phyloP scores from a whole-genome alignment of 2,888 invertebrate species.

The Eupeodes latifasciatus region DNA sequence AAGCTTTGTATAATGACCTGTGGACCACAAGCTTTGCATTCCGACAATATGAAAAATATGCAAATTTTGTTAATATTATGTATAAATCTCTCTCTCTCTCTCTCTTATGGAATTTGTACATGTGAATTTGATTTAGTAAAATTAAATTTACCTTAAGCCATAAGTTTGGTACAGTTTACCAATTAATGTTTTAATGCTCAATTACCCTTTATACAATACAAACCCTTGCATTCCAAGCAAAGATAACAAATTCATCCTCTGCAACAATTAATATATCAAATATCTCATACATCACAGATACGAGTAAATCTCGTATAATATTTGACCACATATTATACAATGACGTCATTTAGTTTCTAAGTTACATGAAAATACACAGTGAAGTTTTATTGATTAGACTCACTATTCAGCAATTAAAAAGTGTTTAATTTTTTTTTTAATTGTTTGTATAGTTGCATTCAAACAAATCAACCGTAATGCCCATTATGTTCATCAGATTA shows the following conservation, averaged over 20 bases:
- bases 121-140: neutral
- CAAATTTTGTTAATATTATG: neutral
- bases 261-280: slow-evolving; percentile 51
- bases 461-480: too few species aligned
- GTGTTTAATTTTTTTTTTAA: neutral
- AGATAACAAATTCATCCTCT: slow-evolving; percentile 48
- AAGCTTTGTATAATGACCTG: neutral
- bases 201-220: slow-evolving; percentile 23
- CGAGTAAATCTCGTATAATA: slow-evolving; percentile 2
- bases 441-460: too few species aligned
- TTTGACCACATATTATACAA: slow-evolving; percentile 38
- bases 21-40: neutral
- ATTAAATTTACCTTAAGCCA: slow-evolving; percentile 8
- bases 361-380: neutral
- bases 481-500: too few species aligned
- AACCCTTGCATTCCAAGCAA: slow-evolving; percentile 8
- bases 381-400: neutral
- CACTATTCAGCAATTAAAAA: neutral
- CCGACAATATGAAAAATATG: neutral
- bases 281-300: slow-evolving; percentile 16
- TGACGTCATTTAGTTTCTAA: slow-evolving; percentile 15
- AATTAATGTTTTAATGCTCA: slow-evolving; percentile 38
- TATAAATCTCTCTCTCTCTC: neutral
- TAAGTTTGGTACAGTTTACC: slow-evolving; percentile 1
- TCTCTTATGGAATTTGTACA: neutral